A percentile compares a stretch with the other conserved stretches of the same genome.
Conservation (phyloP, 2,113 vertebrate species). For the Puntigrus tetrazona region DNA sequence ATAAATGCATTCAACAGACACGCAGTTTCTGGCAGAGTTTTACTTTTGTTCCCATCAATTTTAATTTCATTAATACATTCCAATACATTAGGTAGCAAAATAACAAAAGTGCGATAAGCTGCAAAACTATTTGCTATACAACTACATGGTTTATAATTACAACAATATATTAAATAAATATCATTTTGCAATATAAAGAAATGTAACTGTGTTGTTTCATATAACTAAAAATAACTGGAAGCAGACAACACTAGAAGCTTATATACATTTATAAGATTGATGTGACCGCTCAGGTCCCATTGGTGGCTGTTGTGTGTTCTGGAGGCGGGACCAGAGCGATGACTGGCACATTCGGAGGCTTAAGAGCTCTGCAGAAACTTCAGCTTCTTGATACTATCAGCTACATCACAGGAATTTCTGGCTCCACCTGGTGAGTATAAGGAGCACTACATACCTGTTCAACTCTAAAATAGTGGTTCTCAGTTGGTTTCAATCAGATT, state of each 20-base stretch:
- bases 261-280: neutral
- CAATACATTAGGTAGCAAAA: too few species aligned
- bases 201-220: too few species aligned
- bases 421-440: slow-evolving; percentile 85
- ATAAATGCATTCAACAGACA: neutral
- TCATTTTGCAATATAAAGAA: too few species aligned
- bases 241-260: too few species aligned
- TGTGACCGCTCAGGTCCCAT: slow-evolving; percentile 76
- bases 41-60: neutral
- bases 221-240: too few species aligned
- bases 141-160: too few species aligned
- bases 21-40: neutral
- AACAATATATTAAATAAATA: too few species aligned
- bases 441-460: neutral
- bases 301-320: slow-evolving; percentile 82
- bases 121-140: too few species aligned
- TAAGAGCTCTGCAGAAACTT: slow-evolving; percentile 80
- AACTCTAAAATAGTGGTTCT: neutral
- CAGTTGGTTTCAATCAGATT: neutral
- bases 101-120: too few species aligned
- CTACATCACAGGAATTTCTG: slow-evolving; percentile 83
- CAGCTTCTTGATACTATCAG: slow-evolving; percentile 79
- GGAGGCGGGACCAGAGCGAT: slow-evolving; percentile 85
- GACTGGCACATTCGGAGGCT: slow-evolving; percentile 79
- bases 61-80: neutral